phyloP scores from a whole-genome alignment of 2,113 vertebrate species.

The Steatornis caripensis region DNA sequence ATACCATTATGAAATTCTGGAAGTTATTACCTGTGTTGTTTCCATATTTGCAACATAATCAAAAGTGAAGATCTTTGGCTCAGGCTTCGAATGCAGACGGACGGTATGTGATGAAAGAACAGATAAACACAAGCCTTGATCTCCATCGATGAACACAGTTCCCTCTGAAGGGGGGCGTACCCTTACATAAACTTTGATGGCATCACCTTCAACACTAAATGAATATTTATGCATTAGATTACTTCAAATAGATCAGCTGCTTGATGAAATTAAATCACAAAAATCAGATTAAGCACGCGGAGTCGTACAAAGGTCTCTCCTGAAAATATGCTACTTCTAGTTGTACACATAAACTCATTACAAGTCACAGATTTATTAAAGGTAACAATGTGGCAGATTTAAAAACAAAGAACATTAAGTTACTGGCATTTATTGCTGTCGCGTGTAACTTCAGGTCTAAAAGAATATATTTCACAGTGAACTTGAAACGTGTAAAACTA shows the following conservation, averaged over 20 bases:
- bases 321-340: background rate
- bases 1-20: background rate
- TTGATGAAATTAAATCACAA: background rate
- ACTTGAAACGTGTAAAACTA: background rate
- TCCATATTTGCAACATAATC: conserved; percentile 90
- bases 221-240: background rate
- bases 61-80: conserved; percentile 90
- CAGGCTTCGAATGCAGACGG: conserved; percentile 88
- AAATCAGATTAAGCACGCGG: background rate
- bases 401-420: background rate
- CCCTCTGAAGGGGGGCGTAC: conserved; percentile 85
- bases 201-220: conserved; percentile 83
- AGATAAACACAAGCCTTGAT: conserved; percentile 83
- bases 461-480: background rate
- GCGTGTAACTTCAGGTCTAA: background rate
- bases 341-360: background rate
- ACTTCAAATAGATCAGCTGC: background rate
- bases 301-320: background rate
- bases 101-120: conserved; percentile 84
- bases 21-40: conserved; percentile 86
- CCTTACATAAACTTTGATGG: conserved; percentile 91
- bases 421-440: background rate
- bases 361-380: background rate
- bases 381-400: background rate
- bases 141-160: conserved; percentile 68